Percentiles rank a stretch among this genome's conserved stretches.
These are phyloP conservation scores for Nothoprocta perdicaria DNA, from an alignment of 2,113 vertebrate species.

Conservation along the genomic window DNA sequence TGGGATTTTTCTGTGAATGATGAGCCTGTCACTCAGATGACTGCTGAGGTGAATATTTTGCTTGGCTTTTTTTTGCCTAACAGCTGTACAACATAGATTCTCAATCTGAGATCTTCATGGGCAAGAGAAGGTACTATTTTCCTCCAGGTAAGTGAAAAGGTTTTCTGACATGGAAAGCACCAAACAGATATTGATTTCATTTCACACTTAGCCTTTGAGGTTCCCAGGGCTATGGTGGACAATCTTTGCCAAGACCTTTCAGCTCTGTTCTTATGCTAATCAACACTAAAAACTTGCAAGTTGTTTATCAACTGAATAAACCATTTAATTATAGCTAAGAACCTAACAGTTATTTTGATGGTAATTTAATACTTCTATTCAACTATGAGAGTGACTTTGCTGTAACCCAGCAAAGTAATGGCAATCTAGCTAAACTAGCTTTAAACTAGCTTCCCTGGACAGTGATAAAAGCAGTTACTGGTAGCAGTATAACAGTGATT, in stretches of 20 bases:
- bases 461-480: neutral
- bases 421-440: neutral
- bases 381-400: neutral
- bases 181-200: neutral
- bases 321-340: conserved; percentile 13
- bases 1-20: neutral
- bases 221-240: neutral
- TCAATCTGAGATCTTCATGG: neutral
- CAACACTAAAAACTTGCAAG: conserved; percentile 2
- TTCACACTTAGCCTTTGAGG: neutral
- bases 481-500: neutral
- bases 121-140: neutral
- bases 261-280: conserved; percentile 2
- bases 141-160: neutral
- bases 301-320: conserved; percentile 28
- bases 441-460: neutral
- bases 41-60: neutral
- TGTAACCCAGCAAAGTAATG: neutral
- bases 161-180: neutral
- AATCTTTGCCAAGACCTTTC: conserved; percentile 3
- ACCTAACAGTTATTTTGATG: neutral
- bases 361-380: conserved; percentile 8
- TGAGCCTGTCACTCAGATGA: neutral
- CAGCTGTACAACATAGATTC: neutral
- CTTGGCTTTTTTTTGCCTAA: neutral